Evolutionary conservation across 2,113 vertebrate genomes (phyloP), one percentile per base, ranked within the genome.

Genomic region (Dicerorhinus sumatrensis): DNA sequence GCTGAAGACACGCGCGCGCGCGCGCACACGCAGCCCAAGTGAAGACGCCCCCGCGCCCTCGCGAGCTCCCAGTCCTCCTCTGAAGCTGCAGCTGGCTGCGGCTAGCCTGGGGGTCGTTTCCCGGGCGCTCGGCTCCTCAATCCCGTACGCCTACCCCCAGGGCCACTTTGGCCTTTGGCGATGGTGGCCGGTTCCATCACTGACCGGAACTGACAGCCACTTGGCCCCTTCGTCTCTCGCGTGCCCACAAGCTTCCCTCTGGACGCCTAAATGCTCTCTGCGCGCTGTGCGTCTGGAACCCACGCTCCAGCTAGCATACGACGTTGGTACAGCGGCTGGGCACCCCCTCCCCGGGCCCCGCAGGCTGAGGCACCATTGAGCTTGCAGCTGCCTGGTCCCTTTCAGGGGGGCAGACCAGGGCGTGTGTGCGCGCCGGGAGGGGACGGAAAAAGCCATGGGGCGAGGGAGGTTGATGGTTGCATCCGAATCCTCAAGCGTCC

Each of bases 151-250:
- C 48, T 69, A 10, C 12, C 13, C 21, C 21, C 12, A 8, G 16
- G 54, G 42, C 90, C 89, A 39, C 56, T 76, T 27, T 5, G 84
- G 87, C 23, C 62, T 42, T 16, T 10, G 39, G 84, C 63, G 1
- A 20, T 0, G 42, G n/a, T 46, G 89, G 69, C 88, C 75, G 60
- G 85, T 95, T 97, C 85, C 51, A 76, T 86, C 91, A 27, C 17
- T 80, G 96, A 86, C 96, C 77, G 96, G 96, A 98, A 97, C 96
- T 18, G 63, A 69, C 72, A 13, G 54, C 70, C 65, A 2, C 83
- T 51, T 42, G 73, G 48, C 21, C 62, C 46, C 72, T 33, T 14
- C 11, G 17, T 31, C 70, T 17, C 36, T 5, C 3, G 4, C n/a
- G 75, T 36, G 86, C 77, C 92, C 89, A 33, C 87, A 11, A 56